Evolutionary conservation across 2,888 invertebrate genomes (phyloP), one percentile per base, ranked within the genome.

Genomic region (Lagria hirta): DNA sequence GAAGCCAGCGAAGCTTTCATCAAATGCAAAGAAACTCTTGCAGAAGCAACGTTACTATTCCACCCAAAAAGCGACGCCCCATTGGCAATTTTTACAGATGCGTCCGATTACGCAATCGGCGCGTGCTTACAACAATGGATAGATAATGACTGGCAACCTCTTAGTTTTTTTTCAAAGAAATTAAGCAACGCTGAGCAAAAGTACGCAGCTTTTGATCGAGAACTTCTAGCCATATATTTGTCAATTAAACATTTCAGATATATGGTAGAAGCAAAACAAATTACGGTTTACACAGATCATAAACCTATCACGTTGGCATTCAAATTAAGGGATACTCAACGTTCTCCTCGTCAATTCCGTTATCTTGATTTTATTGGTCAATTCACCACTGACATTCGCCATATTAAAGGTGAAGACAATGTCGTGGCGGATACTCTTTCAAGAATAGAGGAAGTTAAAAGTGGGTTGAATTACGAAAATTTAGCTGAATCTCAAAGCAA

Each of bases 41-140:
- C 51, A 4, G 18, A 60, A 3, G 61, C 65, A 1, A 53, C 68
- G 1, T 26, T 66, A 0, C 33, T 70, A 0, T 60, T 61, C 1
- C 66, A 70, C 33, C 70, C 68, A 0, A 26, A 15, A 3, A 20
- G 11, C 5, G 11, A 52, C 8, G 61, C 65, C 0, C 34, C 58
- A 21, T 22, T 71, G 1, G 52, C 59, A 1, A 10, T 71, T 0
- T 44, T 57, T 1, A 61, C 61, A 0, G 70, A 72, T 38, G 71
- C 71, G 1, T 72, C 70, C 0, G 65, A 69, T 22, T 41, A 20
- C 1, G 62, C 69, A 2, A 58, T 70, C 2, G 71, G 71, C 1
- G 68, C 67, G 1, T 64, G 59, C 0, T 33, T 73, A 5, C 66
- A 72, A 34, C 71, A 71, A 46, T 15, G 27, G 0, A 41, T 48